These are phyloP conservation scores for Odontocolon sp. DNA, from an alignment of 2,888 invertebrate genomes.

Conservation along the genomic window DNA sequence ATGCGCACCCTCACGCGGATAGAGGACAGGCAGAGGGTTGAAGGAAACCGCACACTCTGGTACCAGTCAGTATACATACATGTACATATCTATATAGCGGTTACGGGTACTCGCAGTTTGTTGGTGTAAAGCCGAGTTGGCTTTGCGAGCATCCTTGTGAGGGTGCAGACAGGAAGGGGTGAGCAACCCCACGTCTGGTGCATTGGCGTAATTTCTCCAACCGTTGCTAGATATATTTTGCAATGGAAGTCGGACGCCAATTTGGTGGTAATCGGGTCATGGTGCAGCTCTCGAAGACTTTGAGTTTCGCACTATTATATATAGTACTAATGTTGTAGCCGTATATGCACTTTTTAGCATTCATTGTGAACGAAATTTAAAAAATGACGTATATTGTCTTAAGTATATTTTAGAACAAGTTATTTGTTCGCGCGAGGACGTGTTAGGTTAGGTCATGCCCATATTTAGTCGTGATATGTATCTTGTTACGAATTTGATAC, in stretches of 20 bases:
- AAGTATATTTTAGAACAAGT: no score
- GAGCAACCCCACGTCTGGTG: constrained; percentile 75
- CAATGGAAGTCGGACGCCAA: constrained; percentile 28
- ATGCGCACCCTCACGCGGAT: constrained; percentile 6
- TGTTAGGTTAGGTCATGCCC: no score
- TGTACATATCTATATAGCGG: constrained; percentile 44
- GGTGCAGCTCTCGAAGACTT: constrained; percentile 41
- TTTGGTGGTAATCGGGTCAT: constrained; percentile 61
- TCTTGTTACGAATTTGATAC: no score
- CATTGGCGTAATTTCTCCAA: constrained; percentile 72
- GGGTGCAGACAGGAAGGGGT: constrained; percentile 78
- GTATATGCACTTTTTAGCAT: neutral
- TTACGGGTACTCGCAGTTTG: constrained; percentile 64
- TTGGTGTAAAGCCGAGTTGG: constrained; percentile 67
- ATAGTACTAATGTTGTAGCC: neutral
- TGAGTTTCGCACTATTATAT: constrained; percentile 20
- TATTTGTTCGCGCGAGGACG: no score
- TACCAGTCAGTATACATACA: neutral
- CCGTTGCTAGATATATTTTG: neutral
- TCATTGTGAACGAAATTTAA: no score
- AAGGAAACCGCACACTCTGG: constrained; percentile 49
- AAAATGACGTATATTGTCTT: no score
- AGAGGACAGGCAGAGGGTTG: constrained; percentile 59
- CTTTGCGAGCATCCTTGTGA: constrained; percentile 69
- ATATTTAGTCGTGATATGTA: no score